phyloP scores from a whole-genome alignment of 2,888 invertebrate genomes.

The Kuschelorhynchus macadamiae region DNA sequence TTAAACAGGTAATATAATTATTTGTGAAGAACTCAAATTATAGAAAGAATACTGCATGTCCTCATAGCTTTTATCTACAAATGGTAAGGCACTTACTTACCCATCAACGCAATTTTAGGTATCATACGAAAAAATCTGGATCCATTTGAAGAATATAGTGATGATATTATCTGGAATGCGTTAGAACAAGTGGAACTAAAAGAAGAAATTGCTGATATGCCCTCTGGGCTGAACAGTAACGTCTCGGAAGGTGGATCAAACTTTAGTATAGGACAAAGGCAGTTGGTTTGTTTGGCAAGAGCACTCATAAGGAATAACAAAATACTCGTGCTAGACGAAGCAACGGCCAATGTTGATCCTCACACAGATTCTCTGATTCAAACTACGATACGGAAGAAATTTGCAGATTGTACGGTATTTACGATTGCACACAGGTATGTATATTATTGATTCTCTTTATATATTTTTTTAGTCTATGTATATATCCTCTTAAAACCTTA shows the following conservation, averaged over 20 bases:
- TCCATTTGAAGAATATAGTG: constrained; percentile 61
- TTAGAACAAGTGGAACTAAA: too few relatives aligned
- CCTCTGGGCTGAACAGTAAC: constrained; percentile 66
- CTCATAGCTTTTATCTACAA: too few relatives aligned
- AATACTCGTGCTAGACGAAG: constrained; percentile 75
- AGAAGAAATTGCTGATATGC: constrained; percentile 74
- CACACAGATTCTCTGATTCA: constrained; percentile 86
- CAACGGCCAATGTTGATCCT: constrained; percentile 88
- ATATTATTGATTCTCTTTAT: too few relatives aligned
- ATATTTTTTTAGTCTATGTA: too few relatives aligned
- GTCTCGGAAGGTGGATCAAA: constrained; percentile 76
- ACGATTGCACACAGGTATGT: constrained; percentile 90
- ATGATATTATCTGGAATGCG: constrained; percentile 60
- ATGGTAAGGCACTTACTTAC: too few relatives aligned
- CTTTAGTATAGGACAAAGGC: constrained; percentile 72
- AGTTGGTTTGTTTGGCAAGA: constrained; percentile 79
- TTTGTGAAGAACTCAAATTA: too few relatives aligned
- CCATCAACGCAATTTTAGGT: too few relatives aligned
- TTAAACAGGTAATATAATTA: too few relatives aligned
- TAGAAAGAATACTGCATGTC: too few relatives aligned
- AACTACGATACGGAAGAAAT: constrained; percentile 81
- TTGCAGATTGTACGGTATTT: constrained; percentile 84
- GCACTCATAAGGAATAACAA: constrained; percentile 71
- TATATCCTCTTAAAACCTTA: constrained; percentile 43
- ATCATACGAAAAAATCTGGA: constrained; percentile 69